Evolutionary conservation across 2,888 invertebrate genomes (phyloP).

Genomic region (Drosophila anomalata): DNA sequence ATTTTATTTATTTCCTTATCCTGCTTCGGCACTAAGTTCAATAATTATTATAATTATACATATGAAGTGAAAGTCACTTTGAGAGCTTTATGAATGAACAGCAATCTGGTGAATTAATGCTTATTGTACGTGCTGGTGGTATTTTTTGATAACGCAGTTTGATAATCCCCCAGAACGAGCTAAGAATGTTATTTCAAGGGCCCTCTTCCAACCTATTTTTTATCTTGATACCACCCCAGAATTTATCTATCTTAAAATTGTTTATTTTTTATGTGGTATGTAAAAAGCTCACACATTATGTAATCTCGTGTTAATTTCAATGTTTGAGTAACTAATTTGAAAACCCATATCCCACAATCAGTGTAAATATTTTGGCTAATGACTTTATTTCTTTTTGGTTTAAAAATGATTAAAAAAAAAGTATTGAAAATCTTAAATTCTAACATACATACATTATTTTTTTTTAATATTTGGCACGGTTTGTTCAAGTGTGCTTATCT

Average conservation of each 20-base stretch:
- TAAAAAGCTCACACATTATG: conserved; percentile 16
- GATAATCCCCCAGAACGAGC: conserved; percentile 27
- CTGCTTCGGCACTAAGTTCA: background rate
- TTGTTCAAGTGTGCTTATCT: conserved; percentile 22
- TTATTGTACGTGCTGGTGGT: conserved; percentile 6
- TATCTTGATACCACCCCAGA: conserved; percentile 16
- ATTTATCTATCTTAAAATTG: conserved; percentile 10
- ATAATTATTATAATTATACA: background rate
- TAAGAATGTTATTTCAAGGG: conserved; percentile 30
- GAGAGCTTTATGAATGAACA: conserved; percentile 43
- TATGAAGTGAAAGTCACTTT: conserved; percentile 9
- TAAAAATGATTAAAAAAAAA: background rate
- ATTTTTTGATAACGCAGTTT: conserved; percentile 26
- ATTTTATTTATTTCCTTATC: background rate
- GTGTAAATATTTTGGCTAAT: background rate
- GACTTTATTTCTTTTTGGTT: background rate
- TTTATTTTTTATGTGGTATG: conserved; percentile 6
- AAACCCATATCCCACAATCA: conserved; percentile 5
- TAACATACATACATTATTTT: background rate
- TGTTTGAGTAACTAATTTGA: conserved; percentile 30
- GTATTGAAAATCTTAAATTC: too few relatives aligned
- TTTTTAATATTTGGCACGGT: background rate
- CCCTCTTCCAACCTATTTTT: background rate
- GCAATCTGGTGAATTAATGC: conserved; percentile 19
- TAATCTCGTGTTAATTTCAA: conserved; percentile 23